A percentile compares a stretch with the other conserved stretches of the same genome.
These are phyloP conservation scores for Pantherophis vulpinus DNA, from an alignment of 2,797 vertebrate genomes.

Conservation along the genomic window DNA sequence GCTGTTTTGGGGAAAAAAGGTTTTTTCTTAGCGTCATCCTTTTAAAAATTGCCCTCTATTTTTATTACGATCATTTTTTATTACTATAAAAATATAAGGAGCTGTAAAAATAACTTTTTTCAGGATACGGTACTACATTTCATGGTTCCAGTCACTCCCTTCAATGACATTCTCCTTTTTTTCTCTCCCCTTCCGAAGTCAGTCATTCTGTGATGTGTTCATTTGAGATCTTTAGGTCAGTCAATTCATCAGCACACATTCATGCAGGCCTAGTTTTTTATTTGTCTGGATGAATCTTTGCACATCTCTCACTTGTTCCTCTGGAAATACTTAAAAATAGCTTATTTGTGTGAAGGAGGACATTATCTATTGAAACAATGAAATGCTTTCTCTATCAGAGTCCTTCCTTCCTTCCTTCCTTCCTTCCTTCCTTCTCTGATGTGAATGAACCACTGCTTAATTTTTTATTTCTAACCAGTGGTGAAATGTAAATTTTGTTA, in stretches of 20 bases:
- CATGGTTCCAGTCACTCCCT: not conserved
- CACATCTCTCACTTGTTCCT: not conserved
- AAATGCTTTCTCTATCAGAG: not conserved
- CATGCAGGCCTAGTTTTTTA: not conserved
- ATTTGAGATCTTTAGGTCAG: not conserved
- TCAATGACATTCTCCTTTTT: not conserved
- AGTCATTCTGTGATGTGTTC: not conserved
- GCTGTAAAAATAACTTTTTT: not conserved
- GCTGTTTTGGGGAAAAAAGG: not conserved
- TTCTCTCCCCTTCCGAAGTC: not conserved
- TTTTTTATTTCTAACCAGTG: not conserved
- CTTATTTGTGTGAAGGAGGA: not conserved
- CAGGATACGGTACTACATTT: not conserved
- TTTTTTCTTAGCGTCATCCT: not conserved
- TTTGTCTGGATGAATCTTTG: not conserved
- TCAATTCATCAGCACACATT: not conserved
- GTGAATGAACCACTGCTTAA: not conserved
- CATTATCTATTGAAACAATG: not conserved
- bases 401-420: not conserved
- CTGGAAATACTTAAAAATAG: not conserved
- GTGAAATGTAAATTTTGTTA: no score
- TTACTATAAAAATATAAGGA: not conserved
- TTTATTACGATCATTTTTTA: not conserved
- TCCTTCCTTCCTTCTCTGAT: not conserved
- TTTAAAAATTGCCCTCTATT: not conserved